Percentiles rank a stretch among this genome's conserved stretches.
These are phyloP conservation scores for Drosophila nigricruria DNA, from an alignment of 2,888 invertebrate genomes.

Conservation along the genomic window DNA sequence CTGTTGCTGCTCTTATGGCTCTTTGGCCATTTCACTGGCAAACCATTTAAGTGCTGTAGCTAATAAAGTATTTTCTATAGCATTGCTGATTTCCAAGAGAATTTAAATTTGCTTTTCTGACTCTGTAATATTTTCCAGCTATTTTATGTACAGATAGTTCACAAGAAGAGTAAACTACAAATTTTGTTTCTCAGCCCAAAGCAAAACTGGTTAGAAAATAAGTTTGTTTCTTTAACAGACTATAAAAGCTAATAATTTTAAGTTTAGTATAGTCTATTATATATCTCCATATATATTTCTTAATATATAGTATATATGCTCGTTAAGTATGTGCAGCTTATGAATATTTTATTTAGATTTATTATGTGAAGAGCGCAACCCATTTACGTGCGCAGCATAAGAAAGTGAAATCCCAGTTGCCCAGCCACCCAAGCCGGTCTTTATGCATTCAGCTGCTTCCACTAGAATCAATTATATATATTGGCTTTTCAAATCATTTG, in stretches of 20 bases:
- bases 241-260: background rate
- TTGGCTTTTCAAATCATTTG: background rate
- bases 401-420: background rate
- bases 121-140: background rate
- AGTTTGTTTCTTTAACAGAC: background rate
- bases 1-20: no score
- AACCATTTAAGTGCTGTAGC: background rate
- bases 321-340: background rate
- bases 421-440: background rate
- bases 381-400: background rate
- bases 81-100: background rate
- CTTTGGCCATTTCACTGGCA: background rate
- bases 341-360: slow-evolving; percentile 7
- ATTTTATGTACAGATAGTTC: background rate
- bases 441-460: background rate
- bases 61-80: background rate
- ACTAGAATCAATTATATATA: background rate
- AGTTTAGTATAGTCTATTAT: background rate
- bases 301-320: background rate
- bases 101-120: background rate
- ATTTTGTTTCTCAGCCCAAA: background rate
- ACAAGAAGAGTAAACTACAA: background rate
- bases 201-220: background rate
- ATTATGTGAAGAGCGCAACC: slow-evolving; percentile 1
- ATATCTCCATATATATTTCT: no score